Conservation (phyloP, 2,888 invertebrate genomes). For the Ptilodon capucinus region DNA sequence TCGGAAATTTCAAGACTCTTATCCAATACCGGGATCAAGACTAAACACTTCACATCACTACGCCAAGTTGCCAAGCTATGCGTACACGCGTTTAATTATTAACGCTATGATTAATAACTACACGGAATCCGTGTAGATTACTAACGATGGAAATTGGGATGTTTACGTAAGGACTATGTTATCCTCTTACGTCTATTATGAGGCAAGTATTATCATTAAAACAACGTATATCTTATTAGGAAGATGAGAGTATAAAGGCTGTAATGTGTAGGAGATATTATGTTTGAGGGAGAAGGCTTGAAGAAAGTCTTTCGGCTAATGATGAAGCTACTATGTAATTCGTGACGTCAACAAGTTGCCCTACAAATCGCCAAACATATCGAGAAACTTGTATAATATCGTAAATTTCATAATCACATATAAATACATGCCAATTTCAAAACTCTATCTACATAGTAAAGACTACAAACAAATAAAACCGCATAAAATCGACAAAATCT, state of each 20-base stretch:
- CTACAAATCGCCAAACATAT: background rate
- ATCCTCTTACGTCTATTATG: background rate
- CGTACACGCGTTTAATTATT: conserved; percentile 40
- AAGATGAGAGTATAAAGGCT: no score
- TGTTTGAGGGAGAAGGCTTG: no score
- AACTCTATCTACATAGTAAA: no score
- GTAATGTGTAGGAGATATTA: no score
- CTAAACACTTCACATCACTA: no score
- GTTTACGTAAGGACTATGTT: conserved; percentile 18
- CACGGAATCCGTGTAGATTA: conserved; percentile 43
- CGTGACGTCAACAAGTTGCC: background rate
- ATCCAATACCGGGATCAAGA: no score
- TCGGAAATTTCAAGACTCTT: no score
- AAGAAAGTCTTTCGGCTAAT: no score
- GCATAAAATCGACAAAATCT: conserved; percentile 15
- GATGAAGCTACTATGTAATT: no score
- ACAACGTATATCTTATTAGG: background rate
- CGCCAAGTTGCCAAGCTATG: background rate
- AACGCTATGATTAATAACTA: conserved; percentile 64
- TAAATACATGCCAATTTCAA: no score
- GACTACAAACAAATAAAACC: conserved; percentile 1
- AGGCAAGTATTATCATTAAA: conserved; percentile 4
- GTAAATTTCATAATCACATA: no score
- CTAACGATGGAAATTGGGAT: conserved; percentile 29
- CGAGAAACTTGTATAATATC: background rate